phyloP scores from a whole-genome alignment of 2,113 vertebrate species.

The Ictidomys tridecemlineatus region DNA sequence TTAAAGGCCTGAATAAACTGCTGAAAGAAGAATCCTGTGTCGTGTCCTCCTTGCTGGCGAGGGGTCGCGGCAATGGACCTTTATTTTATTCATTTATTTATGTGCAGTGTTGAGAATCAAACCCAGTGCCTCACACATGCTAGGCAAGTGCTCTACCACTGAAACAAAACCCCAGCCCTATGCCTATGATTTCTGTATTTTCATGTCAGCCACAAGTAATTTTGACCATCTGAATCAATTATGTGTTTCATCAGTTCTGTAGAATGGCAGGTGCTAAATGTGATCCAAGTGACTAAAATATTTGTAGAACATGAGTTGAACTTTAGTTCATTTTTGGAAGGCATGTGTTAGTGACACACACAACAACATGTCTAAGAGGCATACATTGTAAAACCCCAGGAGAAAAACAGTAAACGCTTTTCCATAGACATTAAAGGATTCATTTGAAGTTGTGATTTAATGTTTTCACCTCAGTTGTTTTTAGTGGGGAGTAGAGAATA shows the following conservation, averaged over 20 bases:
- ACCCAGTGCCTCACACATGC: too few species aligned
- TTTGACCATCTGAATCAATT: not conserved
- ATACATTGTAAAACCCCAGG: not conserved
- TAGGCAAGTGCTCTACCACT: too few species aligned
- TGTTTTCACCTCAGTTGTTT: conserved; percentile 60
- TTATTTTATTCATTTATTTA: too few species aligned
- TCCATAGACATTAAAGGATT: conserved; percentile 55
- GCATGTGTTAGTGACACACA: not conserved
- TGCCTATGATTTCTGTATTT: not conserved
- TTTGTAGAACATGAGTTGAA: not conserved
- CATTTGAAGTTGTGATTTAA: not conserved
- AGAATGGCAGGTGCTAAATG: not conserved
- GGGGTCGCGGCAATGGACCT: too few species aligned
- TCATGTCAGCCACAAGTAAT: not conserved
- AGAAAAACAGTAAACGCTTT: conserved; percentile 67
- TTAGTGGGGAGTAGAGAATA: conserved; percentile 48
- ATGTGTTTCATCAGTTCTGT: not conserved
- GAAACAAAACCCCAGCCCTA: not conserved
- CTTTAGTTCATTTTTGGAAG: conserved; percentile 11
- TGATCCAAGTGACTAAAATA: not conserved
- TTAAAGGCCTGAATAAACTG: too few species aligned
- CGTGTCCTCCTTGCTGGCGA: too few species aligned
- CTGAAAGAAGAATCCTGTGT: too few species aligned
- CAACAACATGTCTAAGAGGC: not conserved
- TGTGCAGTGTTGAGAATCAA: too few species aligned